Conservation (phyloP, 2,797 vertebrate genomes). For the Danionella dracula region DNA sequence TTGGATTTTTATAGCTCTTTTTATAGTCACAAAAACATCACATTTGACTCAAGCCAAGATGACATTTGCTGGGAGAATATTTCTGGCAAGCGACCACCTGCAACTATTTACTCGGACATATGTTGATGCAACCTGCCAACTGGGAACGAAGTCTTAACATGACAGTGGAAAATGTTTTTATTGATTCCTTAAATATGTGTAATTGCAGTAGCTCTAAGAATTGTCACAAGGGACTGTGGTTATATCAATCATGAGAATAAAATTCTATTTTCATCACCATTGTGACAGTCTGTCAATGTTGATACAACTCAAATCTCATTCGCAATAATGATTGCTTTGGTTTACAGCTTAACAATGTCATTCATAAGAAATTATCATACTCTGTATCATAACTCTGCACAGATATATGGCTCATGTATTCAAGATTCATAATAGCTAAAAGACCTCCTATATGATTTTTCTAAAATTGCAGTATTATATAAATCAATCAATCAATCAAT, state of each 20-base stretch:
- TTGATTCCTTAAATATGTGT: neutral
- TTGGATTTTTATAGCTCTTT: neutral
- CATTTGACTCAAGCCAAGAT: neutral
- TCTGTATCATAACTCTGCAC: too few species aligned
- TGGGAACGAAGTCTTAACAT: neutral
- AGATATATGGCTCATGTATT: too few species aligned
- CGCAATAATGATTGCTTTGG: neutral
- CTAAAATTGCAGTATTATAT: too few species aligned
- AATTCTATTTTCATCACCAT: neutral
- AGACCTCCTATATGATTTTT: too few species aligned
- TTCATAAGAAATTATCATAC: too few species aligned
- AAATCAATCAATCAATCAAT: too few species aligned
- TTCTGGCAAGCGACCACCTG: neutral
- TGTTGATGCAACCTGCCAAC: neutral
- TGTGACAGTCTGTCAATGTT: constrained; percentile 4
- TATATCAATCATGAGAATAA: neutral
- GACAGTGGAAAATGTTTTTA: neutral
- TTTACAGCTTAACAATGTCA: too few species aligned
- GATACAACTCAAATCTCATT: neutral
- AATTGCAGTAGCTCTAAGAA: neutral
- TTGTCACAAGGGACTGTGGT: neutral
- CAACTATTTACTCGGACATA: neutral
- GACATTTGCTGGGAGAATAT: neutral
- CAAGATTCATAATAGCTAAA: too few species aligned
- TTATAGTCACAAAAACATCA: too few species aligned